phyloP scores from a whole-genome alignment of 1,140 invertebrate genomes.

The Brachionus sp. region DNA sequence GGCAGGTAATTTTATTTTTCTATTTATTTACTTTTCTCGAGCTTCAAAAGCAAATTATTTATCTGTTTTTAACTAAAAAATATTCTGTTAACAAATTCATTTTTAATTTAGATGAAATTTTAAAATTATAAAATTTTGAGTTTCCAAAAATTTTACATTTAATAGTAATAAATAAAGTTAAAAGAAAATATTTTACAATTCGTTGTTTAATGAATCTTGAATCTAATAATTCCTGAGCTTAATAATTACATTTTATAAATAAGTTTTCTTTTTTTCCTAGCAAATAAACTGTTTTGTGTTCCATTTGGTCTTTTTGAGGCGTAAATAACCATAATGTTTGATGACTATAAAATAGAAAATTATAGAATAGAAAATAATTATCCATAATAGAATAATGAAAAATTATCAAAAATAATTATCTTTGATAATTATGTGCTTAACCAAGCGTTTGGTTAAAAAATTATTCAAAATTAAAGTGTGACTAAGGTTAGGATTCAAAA shows the following conservation, averaged over 20 bases:
- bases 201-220: too few relatives aligned
- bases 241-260: too few relatives aligned
- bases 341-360: not conserved
- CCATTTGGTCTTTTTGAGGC: not conserved
- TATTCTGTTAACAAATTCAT: not conserved
- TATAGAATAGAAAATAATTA: not conserved
- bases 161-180: too few relatives aligned
- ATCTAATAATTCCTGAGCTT: too few relatives aligned
- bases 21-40: slow-evolving; percentile 32
- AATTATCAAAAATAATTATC: slow-evolving; percentile 3
- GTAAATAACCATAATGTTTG: not conserved
- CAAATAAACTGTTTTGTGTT: not conserved
- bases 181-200: too few relatives aligned
- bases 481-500: not conserved
- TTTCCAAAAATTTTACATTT: too few relatives aligned
- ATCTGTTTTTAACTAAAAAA: not conserved
- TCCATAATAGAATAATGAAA: not conserved
- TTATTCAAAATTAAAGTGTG: not conserved
- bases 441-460: not conserved
- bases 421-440: not conserved
- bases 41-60: not conserved
- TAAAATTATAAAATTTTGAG: not conserved
- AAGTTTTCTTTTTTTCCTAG: too few relatives aligned
- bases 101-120: not conserved
- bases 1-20: slow-evolving; percentile 24